phyloP scores from a whole-genome alignment of 35 echinoderm and acorn worm species.

The Apostichopus californicus region DNA sequence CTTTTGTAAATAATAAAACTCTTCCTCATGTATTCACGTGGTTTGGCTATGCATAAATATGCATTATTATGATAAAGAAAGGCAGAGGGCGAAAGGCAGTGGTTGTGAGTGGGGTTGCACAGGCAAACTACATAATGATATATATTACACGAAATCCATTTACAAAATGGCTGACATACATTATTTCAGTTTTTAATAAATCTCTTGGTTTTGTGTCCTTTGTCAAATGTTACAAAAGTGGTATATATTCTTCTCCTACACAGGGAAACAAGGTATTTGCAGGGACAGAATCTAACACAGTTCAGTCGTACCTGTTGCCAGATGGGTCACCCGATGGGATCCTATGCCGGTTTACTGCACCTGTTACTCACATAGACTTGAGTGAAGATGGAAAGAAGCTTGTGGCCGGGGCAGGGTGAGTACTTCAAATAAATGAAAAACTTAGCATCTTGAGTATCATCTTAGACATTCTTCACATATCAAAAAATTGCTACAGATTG shows the following conservation, averaged over 20 bases:
- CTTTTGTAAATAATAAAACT: too few species aligned
- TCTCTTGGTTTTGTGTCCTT: background rate
- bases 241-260: too few species aligned
- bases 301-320: constrained; percentile 85
- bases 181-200: too few species aligned
- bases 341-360: constrained; percentile 88
- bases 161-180: too few species aligned
- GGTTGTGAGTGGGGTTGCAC: too few species aligned
- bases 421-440: background rate
- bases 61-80: too few species aligned
- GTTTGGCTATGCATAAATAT: too few species aligned
- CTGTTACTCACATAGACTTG: constrained; percentile 84
- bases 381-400: constrained; percentile 78
- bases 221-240: background rate
- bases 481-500: background rate
- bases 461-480: background rate
- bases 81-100: too few species aligned
- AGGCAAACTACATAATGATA: too few species aligned
- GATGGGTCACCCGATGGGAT: constrained; percentile 91
- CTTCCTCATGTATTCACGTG: too few species aligned
- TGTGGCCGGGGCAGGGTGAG: constrained; percentile 83
- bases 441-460: background rate
- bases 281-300: constrained; percentile 82
- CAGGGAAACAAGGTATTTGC: constrained; percentile 79
- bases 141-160: too few species aligned